Evolutionary conservation across 1,140 invertebrate species (phyloP), one percentile per base, ranked within the genome.

Genomic region (Camponotus floridanus): DNA sequence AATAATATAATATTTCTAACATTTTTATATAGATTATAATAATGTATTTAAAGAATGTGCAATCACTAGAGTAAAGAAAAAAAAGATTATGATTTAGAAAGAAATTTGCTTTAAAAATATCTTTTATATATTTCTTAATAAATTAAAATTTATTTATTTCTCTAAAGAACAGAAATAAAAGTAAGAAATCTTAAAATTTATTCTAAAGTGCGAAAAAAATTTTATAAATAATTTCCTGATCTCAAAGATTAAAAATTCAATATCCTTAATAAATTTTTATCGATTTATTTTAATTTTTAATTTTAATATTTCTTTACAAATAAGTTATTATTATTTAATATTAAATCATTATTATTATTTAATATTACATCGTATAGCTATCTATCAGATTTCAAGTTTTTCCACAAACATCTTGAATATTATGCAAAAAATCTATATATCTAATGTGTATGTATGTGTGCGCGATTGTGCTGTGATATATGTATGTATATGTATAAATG

Each of bases 401-500:
- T 45, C 18, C 11, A 59, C 3, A 71, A 80, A 73, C 31, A 55
- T 73, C 39, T 83, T 39, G 48, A 83, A 31, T 74, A 83, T 81
- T 59, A 45, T 2, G 5, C 36, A 26, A 83, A 18, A 36, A 45
- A 42, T 39, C 51, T 65, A 6, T 81, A 61, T 13, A 5, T 21
- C 45, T 74, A 74, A 59, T 31, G 3, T 26, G 26, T 81, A 18
- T 26, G 26, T 81, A 73, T 61, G 39, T 81, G 67, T 48, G 68
- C 48, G n/a, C 21, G 39, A 61, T 71, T 81, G 39, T 80, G 51
- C 79, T 83, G 79, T 83, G 68, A 68, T 67, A 76, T 74, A 33
- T 71, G 15, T 80, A 45, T 70, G 26, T 81, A 26, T 26, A 51
- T 80, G 64, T 68, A 70, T 13, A 57, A 39, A 70, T 57, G 26